Conservation (phyloP, 1,140 invertebrate genomes). For the Apis dorsata region DNA sequence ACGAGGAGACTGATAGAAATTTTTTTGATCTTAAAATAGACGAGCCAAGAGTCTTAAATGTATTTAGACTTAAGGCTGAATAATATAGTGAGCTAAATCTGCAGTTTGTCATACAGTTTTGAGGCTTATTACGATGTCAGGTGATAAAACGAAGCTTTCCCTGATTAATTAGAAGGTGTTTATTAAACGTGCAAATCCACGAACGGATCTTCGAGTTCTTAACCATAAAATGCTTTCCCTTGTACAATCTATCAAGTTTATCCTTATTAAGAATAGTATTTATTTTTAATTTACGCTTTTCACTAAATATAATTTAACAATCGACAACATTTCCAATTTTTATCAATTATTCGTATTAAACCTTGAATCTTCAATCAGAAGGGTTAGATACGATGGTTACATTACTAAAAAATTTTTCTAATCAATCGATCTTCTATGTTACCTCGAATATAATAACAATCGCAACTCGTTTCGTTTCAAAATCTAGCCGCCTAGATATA, state of each 20-base stretch:
- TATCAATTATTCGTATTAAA: no score
- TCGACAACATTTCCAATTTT: no score
- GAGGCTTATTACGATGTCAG: slow-evolving; percentile 2
- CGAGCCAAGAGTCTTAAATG: background rate
- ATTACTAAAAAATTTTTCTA: no score
- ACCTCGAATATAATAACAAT: no score
- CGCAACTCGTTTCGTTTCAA: background rate
- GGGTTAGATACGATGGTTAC: no score
- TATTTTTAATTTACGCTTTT: no score
- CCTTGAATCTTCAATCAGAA: no score
- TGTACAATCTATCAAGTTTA: background rate
- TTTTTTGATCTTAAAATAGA: slow-evolving; percentile 2
- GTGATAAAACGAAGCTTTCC: slow-evolving; percentile 15
- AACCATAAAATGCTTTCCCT: background rate
- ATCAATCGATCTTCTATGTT: no score
- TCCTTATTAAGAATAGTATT: background rate
- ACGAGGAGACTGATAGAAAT: background rate
- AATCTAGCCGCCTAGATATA: background rate
- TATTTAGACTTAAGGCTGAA: slow-evolving; percentile 4
- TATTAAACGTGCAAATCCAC: slow-evolving; percentile 14
- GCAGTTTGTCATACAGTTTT: slow-evolving; percentile 16
- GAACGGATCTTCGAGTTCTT: background rate
- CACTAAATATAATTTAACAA: no score
- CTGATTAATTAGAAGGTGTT: slow-evolving; percentile 19
- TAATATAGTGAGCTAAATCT: slow-evolving; percentile 10